phyloP scores from a whole-genome alignment of 1,140 invertebrate genomes.

The Eupristina koningsbergeri region DNA sequence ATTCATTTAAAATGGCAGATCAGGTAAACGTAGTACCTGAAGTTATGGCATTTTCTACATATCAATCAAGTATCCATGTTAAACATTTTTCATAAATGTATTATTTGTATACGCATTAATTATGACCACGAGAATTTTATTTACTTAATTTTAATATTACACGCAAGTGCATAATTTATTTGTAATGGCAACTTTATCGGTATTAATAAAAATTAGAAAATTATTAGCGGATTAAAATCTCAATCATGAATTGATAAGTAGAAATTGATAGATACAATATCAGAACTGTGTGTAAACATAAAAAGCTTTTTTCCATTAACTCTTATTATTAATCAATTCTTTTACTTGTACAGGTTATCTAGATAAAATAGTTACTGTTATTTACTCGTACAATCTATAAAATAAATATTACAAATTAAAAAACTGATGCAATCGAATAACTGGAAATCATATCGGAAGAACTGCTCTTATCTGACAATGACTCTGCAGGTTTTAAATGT shows the following conservation, averaged over 20 bases:
- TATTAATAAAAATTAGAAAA: neutral
- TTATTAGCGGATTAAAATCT: neutral
- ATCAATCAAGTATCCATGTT: too few species aligned
- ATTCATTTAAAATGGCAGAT: neutral
- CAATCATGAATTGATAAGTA: too few species aligned
- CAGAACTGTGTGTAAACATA: too few species aligned
- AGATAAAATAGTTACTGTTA: neutral
- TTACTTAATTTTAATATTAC: too few species aligned
- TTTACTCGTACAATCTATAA: neutral
- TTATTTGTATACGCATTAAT: too few species aligned
- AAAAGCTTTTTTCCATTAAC: neutral
- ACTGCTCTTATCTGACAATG: slow-evolving; percentile 4
- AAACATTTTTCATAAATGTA: too few species aligned
- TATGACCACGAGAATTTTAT: too few species aligned
- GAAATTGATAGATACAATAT: neutral
- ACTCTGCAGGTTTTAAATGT: slow-evolving; percentile 1
- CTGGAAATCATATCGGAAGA: slow-evolving; percentile 10
- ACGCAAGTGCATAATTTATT: too few species aligned
- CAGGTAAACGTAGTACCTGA: neutral
- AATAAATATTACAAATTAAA: neutral
- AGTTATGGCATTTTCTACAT: neutral
- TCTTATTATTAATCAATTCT: neutral
- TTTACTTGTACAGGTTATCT: neutral
- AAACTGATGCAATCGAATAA: neutral
- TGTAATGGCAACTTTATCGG: neutral